A percentile compares a stretch with the other conserved stretches of the same genome.
phyloP scores from a whole-genome alignment of 2,888 invertebrate genomes.

The Endotricha flammealis region DNA sequence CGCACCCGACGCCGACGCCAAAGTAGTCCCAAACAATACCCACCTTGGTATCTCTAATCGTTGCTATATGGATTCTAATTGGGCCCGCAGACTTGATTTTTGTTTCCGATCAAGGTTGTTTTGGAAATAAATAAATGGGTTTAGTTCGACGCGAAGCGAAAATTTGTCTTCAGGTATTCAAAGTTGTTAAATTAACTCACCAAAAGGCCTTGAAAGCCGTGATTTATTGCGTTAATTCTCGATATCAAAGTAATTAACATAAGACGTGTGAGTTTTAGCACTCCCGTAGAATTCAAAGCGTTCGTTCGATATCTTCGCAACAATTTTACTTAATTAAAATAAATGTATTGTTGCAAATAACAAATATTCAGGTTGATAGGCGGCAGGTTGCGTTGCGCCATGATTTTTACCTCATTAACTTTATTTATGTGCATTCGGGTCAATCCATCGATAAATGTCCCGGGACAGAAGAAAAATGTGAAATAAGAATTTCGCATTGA shows the following conservation, averaged over 20 bases:
- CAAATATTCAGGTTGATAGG: constrained; percentile 34
- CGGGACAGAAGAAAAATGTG: constrained; percentile 47
- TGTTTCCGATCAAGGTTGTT: constrained; percentile 6
- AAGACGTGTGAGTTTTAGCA: constrained; percentile 22
- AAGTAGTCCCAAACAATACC: constrained; percentile 69
- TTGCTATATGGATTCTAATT: constrained; percentile 70
- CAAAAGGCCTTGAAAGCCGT: constrained; percentile 9
- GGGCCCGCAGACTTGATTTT: constrained; percentile 57
- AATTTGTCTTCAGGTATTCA: background rate
- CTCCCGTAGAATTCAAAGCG: constrained; percentile 16
- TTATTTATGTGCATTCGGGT: constrained; percentile 58
- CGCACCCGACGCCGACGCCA: constrained; percentile 52
- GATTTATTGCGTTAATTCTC: constrained; percentile 15
- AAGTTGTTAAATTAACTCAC: constrained; percentile 7
- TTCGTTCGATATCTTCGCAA: constrained; percentile 20
- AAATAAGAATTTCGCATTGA: constrained; percentile 56
- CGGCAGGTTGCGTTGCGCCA: constrained; percentile 36
- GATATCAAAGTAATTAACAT: constrained; percentile 10
- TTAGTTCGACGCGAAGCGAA: background rate
- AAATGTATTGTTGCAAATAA: constrained; percentile 32
- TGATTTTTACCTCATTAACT: constrained; percentile 64
- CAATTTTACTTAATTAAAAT: constrained; percentile 39
- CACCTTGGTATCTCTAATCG: constrained; percentile 66
- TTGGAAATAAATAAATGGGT: background rate
- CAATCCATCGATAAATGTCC: constrained; percentile 60